These are phyloP conservation scores for Penaeus chinensis DNA, from an alignment of 1,140 invertebrate genomes.

Conservation along the genomic window DNA sequence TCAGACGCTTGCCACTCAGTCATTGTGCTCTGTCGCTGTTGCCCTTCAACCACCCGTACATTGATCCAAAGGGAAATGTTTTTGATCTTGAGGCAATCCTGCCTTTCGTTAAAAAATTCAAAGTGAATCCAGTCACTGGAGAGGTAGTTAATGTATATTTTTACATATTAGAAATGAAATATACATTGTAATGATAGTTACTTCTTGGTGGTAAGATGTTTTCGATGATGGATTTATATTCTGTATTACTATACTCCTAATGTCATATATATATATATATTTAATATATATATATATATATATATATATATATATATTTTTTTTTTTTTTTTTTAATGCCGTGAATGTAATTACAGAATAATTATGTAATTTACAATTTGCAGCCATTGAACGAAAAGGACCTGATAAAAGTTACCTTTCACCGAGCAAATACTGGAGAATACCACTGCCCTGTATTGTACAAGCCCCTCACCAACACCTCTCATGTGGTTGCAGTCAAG, in stretches of 20 bases:
- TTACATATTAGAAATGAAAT: neutral
- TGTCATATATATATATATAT: neutral
- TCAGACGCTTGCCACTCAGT: slow-evolving; percentile 91
- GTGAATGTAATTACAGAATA: neutral
- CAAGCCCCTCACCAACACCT: slow-evolving; percentile 94
- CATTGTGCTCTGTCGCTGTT: slow-evolving; percentile 93
- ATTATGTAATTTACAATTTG: slow-evolving; percentile 5
- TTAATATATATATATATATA: no score
- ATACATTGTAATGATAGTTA: neutral
- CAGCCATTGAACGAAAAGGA: slow-evolving; percentile 84
- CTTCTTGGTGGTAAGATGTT: neutral
- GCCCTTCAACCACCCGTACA: slow-evolving; percentile 93
- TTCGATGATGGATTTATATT: neutral
- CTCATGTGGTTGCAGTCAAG: slow-evolving; percentile 91
- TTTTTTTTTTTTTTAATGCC: neutral
- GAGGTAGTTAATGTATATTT: slow-evolving; percentile 73
- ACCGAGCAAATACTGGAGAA: slow-evolving; percentile 66
- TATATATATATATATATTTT: no score
- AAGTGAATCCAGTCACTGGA: slow-evolving; percentile 94
- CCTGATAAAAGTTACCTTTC: slow-evolving; percentile 80
- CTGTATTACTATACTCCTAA: neutral
- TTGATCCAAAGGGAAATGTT: slow-evolving; percentile 87
- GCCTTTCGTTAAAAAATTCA: slow-evolving; percentile 92
- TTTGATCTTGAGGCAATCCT: slow-evolving; percentile 90
- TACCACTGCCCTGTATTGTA: slow-evolving; percentile 97